Evolutionary conservation across 2,113 vertebrate species (phyloP).

Genomic region (Cyphomyrus plagiostoma): DNA sequence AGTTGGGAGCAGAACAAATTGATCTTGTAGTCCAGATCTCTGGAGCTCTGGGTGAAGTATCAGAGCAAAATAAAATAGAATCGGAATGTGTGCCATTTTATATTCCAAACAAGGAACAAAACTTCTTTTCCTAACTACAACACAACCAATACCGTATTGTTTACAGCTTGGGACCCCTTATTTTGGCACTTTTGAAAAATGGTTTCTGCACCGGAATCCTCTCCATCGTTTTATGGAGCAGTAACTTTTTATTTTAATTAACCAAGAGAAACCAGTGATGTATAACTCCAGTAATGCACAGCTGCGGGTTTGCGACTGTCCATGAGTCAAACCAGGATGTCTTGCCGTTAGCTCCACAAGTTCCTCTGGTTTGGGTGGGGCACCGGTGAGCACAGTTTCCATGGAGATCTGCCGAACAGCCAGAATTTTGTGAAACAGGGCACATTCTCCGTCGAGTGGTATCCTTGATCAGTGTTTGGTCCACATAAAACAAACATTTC

Average conservation of each 20-base stretch:
- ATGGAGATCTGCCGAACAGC: not conserved
- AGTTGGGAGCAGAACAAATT: not conserved
- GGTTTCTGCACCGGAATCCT: not conserved
- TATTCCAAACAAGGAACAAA: not conserved
- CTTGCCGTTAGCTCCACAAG: not conserved
- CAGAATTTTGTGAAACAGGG: not conserved
- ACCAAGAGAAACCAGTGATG: not conserved
- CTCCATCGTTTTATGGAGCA: not conserved
- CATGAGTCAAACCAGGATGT: not conserved
- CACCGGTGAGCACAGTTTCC: slow-evolving; percentile 6
- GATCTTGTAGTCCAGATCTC: not conserved
- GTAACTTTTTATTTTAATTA: not conserved
- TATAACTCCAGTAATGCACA: not conserved
- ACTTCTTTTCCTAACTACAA: not conserved
- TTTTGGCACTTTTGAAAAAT: not conserved
- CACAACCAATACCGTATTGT: not conserved
- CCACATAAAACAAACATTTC: not conserved
- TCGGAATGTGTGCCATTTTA: not conserved
- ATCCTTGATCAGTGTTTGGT: not conserved
- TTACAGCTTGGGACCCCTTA: not conserved
- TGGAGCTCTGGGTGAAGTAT: not conserved
- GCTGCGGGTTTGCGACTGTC: not conserved
- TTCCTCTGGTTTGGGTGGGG: not conserved
- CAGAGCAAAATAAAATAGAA: not conserved
- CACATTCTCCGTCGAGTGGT: not conserved